Evolutionary conservation across 2,113 vertebrate species (phyloP).

Genomic region (Poeciliopsis occidentalis): DNA sequence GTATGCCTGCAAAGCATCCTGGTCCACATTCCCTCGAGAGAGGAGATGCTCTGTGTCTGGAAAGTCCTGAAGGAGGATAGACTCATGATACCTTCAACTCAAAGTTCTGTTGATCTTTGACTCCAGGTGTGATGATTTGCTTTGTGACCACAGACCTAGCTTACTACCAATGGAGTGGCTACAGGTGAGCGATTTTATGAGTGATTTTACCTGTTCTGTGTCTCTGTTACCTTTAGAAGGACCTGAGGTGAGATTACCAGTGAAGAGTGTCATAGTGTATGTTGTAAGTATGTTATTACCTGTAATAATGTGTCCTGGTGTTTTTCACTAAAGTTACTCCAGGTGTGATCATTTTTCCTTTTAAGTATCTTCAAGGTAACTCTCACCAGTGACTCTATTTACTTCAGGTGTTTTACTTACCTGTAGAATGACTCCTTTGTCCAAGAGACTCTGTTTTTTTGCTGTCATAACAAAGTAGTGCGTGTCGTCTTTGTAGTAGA

Average conservation of each 20-base stretch:
- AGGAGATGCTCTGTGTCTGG: constrained; percentile 89
- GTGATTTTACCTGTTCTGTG: too few relatives aligned
- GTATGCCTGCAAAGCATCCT: constrained; percentile 89
- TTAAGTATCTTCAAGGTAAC: too few relatives aligned
- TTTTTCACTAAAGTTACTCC: too few relatives aligned
- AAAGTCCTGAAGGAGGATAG: constrained; percentile 82
- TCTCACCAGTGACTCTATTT: too few relatives aligned
- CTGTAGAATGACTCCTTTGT: constrained; percentile 93
- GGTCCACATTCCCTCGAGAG: constrained; percentile 91
- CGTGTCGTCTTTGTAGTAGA: constrained; percentile 98
- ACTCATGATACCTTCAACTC: neutral
- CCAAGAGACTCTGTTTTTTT: constrained; percentile 95
- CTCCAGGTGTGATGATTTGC: neutral
- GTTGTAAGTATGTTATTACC: too few relatives aligned
- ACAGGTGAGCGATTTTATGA: too few relatives aligned
- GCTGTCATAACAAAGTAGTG: constrained; percentile 99
- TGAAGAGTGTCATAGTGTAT: neutral
- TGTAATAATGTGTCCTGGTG: too few relatives aligned
- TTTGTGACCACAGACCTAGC: too few relatives aligned
- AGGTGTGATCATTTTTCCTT: too few relatives aligned
- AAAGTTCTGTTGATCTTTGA: neutral
- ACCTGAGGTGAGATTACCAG: too few relatives aligned
- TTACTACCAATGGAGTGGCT: too few relatives aligned
- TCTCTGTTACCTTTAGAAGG: too few relatives aligned
- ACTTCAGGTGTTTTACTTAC: neutral